These are phyloP conservation scores for Notolepis coatsorum DNA, from an alignment of 2,797 vertebrate species.

Conservation along the genomic window DNA sequence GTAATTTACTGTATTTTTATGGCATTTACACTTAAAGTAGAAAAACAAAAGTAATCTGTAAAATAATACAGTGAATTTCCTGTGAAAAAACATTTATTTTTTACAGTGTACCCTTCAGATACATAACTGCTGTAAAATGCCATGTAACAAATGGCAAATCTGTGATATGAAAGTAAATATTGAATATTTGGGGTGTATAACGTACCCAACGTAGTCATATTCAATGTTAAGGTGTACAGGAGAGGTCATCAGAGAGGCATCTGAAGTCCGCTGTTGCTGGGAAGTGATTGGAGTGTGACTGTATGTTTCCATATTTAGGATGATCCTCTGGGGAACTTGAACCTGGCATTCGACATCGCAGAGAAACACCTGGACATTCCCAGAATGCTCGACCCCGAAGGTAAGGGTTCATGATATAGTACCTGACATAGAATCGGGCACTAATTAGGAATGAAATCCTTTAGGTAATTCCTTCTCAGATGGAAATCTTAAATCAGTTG, in stretches of 20 bases:
- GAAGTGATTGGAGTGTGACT: conserved; percentile 45
- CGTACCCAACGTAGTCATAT: conserved; percentile 39
- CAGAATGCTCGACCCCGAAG: conserved; percentile 99
- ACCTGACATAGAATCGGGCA: conserved; percentile 41
- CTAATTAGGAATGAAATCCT: no score
- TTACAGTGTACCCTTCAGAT: neutral
- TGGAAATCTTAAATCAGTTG: no score
- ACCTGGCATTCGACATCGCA: conserved; percentile 98
- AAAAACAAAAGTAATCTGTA: no score
- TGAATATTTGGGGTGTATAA: conserved; percentile 17
- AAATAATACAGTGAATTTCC: no score
- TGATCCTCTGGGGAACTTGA: conserved; percentile 96
- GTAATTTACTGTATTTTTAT: no score
- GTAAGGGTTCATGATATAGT: conserved; percentile 73
- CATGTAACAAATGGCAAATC: neutral
- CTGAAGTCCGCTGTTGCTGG: conserved; percentile 60
- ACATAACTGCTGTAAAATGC: neutral
- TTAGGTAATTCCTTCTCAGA: no score
- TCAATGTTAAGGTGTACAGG: neutral
- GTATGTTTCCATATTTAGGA: conserved; percentile 85
- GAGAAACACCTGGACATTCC: conserved; percentile 99
- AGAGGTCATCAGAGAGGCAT: conserved; percentile 55
- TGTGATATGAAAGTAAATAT: neutral
- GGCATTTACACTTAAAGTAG: no score
- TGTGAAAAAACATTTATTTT: neutral